These are phyloP conservation scores for Cotesia glomerata DNA, from an alignment of 1,140 invertebrate species.

Conservation along the genomic window DNA sequence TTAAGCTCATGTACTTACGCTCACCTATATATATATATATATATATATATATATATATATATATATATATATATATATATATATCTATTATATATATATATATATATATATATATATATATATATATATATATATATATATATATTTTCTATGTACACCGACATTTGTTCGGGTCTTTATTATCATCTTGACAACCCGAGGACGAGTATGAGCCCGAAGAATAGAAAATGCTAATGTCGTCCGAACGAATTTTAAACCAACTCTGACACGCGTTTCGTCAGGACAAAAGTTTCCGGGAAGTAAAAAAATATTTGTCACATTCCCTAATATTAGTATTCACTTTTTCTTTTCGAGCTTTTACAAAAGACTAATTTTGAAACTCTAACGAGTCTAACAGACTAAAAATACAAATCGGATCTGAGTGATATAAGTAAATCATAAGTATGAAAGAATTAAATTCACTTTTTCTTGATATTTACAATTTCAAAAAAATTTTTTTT, in stretches of 20 bases:
- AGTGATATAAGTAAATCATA: no score
- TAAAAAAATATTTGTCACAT: slow-evolving; percentile 22
- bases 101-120: neutral
- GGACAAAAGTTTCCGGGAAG: neutral
- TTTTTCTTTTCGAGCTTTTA: slow-evolving; percentile 10
- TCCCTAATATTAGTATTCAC: neutral
- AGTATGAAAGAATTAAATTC: no score
- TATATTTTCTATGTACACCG: no score
- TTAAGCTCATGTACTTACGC: slow-evolving; percentile 34
- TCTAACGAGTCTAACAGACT: neutral
- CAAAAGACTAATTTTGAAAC: neutral
- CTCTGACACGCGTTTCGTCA: slow-evolving; percentile 20
- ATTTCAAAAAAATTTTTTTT: no score
- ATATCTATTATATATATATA: neutral
- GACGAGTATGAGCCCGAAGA: slow-evolving; percentile 19
- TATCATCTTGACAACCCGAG: slow-evolving; percentile 16
- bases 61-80: neutral
- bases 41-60: neutral
- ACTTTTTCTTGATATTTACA: no score
- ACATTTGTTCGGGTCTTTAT: slow-evolving; percentile 31
- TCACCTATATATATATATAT: slow-evolving; percentile 19
- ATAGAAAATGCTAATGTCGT: slow-evolving; percentile 24
- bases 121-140: neutral
- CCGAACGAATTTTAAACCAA: neutral
- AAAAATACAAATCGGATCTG: neutral